Conservation (phyloP, 2,888 invertebrate genomes). For the Epinotia ramella region DNA sequence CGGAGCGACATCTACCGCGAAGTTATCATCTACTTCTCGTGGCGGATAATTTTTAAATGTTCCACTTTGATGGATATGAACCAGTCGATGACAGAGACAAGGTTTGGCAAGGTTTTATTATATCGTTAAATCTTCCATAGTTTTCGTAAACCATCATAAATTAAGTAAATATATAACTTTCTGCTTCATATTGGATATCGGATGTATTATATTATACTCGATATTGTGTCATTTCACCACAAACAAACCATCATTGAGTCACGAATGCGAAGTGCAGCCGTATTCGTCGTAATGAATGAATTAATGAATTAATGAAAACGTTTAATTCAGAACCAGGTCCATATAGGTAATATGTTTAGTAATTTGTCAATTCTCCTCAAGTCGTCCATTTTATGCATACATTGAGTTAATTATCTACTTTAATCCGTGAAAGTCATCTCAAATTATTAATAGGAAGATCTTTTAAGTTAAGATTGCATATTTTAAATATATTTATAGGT, state of each 20-base stretch:
- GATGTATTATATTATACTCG: not conserved
- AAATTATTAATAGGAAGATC: slow-evolving; percentile 7
- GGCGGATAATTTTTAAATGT: too few species aligned
- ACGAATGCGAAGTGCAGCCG: not conserved
- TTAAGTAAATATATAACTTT: not conserved
- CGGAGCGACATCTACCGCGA: too few species aligned
- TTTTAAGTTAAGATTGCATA: not conserved
- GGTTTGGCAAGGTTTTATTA: too few species aligned
- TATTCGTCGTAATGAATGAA: too few species aligned
- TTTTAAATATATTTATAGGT: too few species aligned
- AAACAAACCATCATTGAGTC: not conserved
- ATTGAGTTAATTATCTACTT: slow-evolving; percentile 22
- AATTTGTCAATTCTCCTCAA: slow-evolving; percentile 8
- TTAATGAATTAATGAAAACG: too few species aligned
- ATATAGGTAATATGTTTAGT: not conserved
- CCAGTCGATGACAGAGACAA: too few species aligned
- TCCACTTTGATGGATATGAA: too few species aligned
- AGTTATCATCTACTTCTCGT: too few species aligned
- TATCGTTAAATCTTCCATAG: too few species aligned
- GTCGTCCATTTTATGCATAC: slow-evolving; percentile 7
- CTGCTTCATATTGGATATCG: not conserved
- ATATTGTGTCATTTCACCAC: not conserved
- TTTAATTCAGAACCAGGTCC: too few species aligned
- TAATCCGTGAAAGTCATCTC: slow-evolving; percentile 26
- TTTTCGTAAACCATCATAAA: too few species aligned